phyloP scores from a whole-genome alignment of 1,140 invertebrate species.

The Plutomurus gul region DNA sequence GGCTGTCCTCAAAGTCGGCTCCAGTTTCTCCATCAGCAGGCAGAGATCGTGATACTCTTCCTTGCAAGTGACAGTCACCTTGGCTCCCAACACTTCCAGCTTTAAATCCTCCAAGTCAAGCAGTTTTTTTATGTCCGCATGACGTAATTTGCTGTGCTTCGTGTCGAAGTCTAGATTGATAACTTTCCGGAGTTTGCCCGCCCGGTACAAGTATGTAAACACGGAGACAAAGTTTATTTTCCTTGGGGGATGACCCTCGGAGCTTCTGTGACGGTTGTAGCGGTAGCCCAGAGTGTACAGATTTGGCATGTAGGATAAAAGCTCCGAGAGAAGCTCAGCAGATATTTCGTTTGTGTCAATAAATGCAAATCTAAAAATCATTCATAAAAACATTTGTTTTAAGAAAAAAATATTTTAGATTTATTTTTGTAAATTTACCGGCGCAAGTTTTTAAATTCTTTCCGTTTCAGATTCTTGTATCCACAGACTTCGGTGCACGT shows the following conservation, averaged over 20 bases:
- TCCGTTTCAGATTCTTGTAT: neutral
- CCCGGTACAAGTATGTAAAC: neutral
- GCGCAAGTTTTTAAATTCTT: neutral
- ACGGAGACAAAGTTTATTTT: neutral
- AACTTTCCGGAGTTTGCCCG: neutral
- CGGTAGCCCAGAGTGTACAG: neutral
- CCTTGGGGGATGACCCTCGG: neutral
- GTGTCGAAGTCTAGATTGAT: neutral
- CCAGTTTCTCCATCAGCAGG: neutral
- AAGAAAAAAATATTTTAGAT: neutral
- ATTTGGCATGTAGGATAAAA: neutral
- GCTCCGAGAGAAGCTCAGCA: neutral
- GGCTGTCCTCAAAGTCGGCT: neutral
- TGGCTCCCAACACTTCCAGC: neutral
- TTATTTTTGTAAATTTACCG: too few species aligned
- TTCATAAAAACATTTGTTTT: neutral
- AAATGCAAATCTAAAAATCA: neutral
- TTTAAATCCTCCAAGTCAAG: neutral
- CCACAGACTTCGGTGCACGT: neutral
- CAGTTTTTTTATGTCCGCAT: neutral
- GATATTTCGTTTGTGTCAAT: conserved; percentile 7
- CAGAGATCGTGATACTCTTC: neutral
- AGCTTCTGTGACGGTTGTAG: neutral
- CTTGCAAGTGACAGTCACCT: neutral
- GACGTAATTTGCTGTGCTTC: neutral